Evolutionary conservation across 2,888 invertebrate species (phyloP), one percentile per base, ranked within the genome.

Genomic region (Belgica antarctica): DNA sequence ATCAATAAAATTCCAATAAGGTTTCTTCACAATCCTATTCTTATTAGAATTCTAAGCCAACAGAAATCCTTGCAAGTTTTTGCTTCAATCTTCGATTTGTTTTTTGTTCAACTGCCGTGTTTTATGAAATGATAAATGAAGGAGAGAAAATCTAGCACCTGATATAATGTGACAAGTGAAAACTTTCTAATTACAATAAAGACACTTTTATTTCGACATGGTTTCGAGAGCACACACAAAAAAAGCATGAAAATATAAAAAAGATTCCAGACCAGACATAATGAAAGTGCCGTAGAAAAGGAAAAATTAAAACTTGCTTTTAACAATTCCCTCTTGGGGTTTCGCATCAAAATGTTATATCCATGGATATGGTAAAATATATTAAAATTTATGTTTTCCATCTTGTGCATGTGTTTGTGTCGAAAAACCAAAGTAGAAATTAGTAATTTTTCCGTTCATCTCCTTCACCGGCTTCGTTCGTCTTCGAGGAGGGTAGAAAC

Each of bases 251-350:
- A 25, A 8, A 46, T n/a, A 46, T 19, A 27, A 66, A 25, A 68
- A 15, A 52, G 28, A 47, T 22, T n/a, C 68, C 57, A 57, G 57
- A 47, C 68, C 68, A 68, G 68, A 68, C 68, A 57, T 68, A 68
- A 68, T 68, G 68, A 68, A 68, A 57, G 68, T 68, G 68, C 57
- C 68, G 68, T 68, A 61, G 27, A 62, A 25, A 10, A 17, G 25
- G 61, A 52, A 68, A 68, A 68, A 68, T 68, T 68, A 68, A 68
- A 68, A 68, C 68, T 63, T 68, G 68, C 68, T 68, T 68, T 68
- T 46, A 63, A 68, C 68, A 68, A 68, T 47, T 68, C 47, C 68
- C 27, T 57, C 57, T 68, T 24, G 28, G 47, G 68, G 68, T 68
- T 68, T 68, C 68, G 52, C 52, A 52, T 47, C 34, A 46, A 47